phyloP scores from a whole-genome alignment of 1,140 invertebrate genomes.

The Lepidostoma basale region DNA sequence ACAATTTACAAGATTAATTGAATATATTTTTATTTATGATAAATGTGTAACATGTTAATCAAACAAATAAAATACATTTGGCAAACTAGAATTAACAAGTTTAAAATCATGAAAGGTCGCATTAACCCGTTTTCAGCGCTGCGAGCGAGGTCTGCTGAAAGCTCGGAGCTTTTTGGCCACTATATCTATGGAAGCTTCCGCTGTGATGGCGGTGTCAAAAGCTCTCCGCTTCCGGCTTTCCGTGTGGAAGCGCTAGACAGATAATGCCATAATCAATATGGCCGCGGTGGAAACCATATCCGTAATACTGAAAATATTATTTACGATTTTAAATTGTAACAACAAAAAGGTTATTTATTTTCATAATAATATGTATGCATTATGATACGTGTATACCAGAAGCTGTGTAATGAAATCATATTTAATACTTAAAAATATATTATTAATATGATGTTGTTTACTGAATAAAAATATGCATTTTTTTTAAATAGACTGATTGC shows the following conservation, averaged over 20 bases:
- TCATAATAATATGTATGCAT: too few relatives aligned
- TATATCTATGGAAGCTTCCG: conserved; percentile 18
- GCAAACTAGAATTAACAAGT: not conserved
- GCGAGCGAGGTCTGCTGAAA: not conserved
- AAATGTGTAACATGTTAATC: too few relatives aligned
- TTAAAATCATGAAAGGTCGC: not conserved
- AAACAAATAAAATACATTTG: not conserved
- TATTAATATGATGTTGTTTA: too few relatives aligned
- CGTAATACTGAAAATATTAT: not conserved
- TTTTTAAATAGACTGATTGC: too few relatives aligned
- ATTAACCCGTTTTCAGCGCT: not conserved
- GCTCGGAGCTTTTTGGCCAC: conserved; percentile 21
- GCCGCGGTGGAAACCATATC: conserved; percentile 8
- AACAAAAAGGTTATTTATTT: not conserved
- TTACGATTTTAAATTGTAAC: not conserved
- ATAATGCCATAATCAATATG: conserved; percentile 26
- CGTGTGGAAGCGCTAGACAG: conserved; percentile 10
- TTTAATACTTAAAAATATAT: too few relatives aligned
- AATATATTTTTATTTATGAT: too few relatives aligned
- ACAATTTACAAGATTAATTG: too few relatives aligned
- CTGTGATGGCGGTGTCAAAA: conserved; percentile 11
- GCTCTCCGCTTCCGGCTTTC: conserved; percentile 17
- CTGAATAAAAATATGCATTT: too few relatives aligned
- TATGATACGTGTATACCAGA: too few relatives aligned
- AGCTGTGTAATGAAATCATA: too few relatives aligned